Evolutionary conservation across 2,888 invertebrate genomes (phyloP).

Genomic region (Apamea crenata): DNA sequence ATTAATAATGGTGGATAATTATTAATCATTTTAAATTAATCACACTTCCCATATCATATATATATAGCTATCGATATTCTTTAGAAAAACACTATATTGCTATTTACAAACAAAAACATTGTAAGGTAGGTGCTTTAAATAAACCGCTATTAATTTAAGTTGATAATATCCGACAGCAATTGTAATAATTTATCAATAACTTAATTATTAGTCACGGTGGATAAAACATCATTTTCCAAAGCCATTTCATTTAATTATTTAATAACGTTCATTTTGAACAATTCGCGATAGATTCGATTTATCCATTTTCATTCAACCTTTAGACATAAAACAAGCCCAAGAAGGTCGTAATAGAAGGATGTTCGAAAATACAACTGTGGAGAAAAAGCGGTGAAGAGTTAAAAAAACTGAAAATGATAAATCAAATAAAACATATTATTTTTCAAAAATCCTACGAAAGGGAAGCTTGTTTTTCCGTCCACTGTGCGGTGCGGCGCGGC

Average conservation of each 20-base stretch:
- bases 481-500: too few relatives aligned
- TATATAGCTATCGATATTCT: too few relatives aligned
- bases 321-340: background rate
- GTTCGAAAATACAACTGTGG: background rate
- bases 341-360: background rate
- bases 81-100: too few relatives aligned
- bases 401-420: too few relatives aligned
- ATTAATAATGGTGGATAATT: too few relatives aligned
- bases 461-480: too few relatives aligned
- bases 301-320: background rate
- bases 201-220: background rate
- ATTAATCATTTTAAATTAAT: too few relatives aligned
- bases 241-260: background rate
- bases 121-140: background rate
- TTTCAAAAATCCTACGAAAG: too few relatives aligned
- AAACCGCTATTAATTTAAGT: background rate
- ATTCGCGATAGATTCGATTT: background rate
- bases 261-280: background rate
- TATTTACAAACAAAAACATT: too few relatives aligned
- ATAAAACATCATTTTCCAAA: background rate
- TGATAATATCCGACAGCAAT: background rate
- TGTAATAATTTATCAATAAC: background rate
- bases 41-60: too few relatives aligned
- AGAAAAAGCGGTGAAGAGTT: too few relatives aligned
- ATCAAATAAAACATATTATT: too few relatives aligned